Evolutionary conservation across 1,140 invertebrate species (phyloP).

Genomic region (Drosophila albomicans): DNA sequence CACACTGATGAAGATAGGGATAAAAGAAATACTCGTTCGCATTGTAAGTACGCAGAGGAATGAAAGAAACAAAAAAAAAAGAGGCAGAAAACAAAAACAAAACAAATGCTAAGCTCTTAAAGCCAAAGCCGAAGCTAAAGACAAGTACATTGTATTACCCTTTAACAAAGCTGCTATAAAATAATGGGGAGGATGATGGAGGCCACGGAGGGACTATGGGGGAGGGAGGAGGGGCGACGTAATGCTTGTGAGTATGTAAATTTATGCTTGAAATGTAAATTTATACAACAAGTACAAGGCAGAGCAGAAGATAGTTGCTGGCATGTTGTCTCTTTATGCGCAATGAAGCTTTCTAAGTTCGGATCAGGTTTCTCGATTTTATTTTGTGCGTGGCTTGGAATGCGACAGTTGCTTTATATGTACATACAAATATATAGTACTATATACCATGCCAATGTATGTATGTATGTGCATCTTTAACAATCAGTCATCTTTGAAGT

Average conservation of each 20-base stretch:
- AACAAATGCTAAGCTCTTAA: conserved; percentile 15
- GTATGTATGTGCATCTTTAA: neutral
- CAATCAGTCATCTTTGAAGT: neutral
- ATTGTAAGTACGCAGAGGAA: neutral
- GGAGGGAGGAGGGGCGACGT: neutral
- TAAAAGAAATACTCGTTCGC: conserved; percentile 11
- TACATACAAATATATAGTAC: neutral
- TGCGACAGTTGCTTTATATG: neutral
- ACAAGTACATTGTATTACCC: conserved; percentile 11
- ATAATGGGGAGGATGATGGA: neutral
- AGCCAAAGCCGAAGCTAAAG: conserved; percentile 28
- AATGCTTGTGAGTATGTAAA: conserved; percentile 4
- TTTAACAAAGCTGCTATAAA: conserved; percentile 2
- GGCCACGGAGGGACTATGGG: neutral
- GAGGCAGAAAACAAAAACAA: conserved; percentile 3
- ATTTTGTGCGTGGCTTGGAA: neutral
- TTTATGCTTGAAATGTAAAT: conserved; percentile 1
- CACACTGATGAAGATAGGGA: conserved; percentile 3
- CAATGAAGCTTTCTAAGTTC: conserved; percentile 6
- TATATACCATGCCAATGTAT: neutral
- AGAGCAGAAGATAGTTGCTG: neutral
- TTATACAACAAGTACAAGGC: conserved; percentile 4
- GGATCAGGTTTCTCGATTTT: conserved; percentile 14
- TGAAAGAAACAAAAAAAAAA: neutral
- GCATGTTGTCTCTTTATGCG: neutral